Conservation (phyloP, 2,113 vertebrate genomes). For the Cephalopholis sonnerati region DNA sequence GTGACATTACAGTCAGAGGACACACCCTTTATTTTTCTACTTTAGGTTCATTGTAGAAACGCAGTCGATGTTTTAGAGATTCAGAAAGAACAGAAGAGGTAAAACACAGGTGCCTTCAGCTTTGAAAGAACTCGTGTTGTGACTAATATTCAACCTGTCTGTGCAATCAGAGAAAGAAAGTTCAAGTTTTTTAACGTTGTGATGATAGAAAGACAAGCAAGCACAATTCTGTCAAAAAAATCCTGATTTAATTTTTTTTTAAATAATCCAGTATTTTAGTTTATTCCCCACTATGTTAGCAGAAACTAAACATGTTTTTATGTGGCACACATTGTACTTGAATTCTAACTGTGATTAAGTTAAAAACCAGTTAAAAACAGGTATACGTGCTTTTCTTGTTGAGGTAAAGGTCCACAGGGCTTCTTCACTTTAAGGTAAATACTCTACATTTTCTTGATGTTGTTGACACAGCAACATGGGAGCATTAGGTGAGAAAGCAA, state of each 20-base stretch:
- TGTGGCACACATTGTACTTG: conserved; percentile 22
- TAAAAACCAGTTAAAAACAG: background rate
- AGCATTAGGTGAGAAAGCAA: background rate
- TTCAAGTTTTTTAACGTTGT: background rate
- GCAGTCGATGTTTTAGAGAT: conserved; percentile 29
- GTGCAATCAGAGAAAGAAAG: background rate
- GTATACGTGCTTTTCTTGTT: background rate
- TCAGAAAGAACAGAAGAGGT: background rate
- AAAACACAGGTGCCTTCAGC: conserved; percentile 69
- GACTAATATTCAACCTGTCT: conserved; percentile 12
- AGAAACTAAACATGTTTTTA: conserved; percentile 63
- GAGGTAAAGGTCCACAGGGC: background rate
- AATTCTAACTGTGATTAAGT: conserved; percentile 29
- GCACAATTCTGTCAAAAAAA: conserved; percentile 55
- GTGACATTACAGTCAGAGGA: conserved; percentile 40
- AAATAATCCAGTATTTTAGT: conserved; percentile 19
- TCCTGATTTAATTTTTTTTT: conserved; percentile 13
- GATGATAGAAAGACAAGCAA: conserved; percentile 45
- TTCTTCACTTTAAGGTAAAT: conserved; percentile 22
- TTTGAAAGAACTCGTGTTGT: conserved; percentile 37
- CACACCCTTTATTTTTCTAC: conserved; percentile 74
- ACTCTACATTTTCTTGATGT: background rate
- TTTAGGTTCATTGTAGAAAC: conserved; percentile 20
- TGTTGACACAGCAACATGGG: background rate
- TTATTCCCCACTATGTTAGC: conserved; percentile 45